phyloP scores from a whole-genome alignment of 2,113 vertebrate genomes.

The Tetrax tetrax region DNA sequence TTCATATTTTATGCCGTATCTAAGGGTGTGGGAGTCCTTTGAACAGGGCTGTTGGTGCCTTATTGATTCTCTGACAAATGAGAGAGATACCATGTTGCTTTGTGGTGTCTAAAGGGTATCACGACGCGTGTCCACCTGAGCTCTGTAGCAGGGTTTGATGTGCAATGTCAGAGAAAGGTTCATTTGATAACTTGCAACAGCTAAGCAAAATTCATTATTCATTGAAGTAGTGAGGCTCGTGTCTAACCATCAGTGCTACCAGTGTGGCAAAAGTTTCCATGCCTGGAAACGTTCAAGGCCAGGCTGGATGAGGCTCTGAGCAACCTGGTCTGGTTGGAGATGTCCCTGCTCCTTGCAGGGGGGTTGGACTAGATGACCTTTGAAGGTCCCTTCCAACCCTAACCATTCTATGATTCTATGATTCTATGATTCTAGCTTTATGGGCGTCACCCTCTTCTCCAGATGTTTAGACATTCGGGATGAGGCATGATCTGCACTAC shows the following conservation, averaged over 20 bases:
- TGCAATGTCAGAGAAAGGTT: not conserved
- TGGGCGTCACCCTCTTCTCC: not conserved
- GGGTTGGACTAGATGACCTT: no score
- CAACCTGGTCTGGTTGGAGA: no score
- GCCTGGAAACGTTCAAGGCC: no score
- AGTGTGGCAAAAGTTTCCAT: not conserved
- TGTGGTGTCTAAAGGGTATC: not conserved
- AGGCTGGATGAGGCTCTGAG: no score
- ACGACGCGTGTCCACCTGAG: fast-evolving
- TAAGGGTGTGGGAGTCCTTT: not conserved
- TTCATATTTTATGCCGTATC: not conserved
- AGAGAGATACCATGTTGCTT: not conserved
- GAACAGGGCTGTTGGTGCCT: not conserved
- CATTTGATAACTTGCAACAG: not conserved
- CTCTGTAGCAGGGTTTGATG: not conserved
- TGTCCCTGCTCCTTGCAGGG: no score
- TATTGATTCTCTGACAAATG: not conserved
- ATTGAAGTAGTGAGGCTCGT: not conserved
- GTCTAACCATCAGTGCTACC: not conserved
- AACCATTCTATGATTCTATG: no score
- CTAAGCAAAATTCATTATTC: not conserved
- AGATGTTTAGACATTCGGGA: not conserved
- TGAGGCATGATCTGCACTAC: not conserved
- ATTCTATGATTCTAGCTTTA: not conserved
- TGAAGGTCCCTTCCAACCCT: no score